Conservation (phyloP, 2,113 vertebrate species). For the Protobothrops flavoviridis region DNA sequence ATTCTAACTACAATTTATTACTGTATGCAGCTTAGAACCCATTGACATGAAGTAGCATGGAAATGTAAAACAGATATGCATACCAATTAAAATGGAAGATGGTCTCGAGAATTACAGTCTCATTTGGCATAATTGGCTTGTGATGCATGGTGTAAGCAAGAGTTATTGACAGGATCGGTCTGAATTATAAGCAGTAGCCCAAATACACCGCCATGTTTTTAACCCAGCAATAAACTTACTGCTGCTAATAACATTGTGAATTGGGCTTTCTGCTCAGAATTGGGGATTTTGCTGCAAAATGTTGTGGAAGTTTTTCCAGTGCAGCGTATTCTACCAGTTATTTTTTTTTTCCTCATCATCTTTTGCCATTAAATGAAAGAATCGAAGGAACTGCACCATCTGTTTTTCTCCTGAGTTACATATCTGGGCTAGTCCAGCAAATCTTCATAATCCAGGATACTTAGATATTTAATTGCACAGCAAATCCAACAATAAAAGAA, state of each 20-base stretch:
- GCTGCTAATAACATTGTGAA: conserved; percentile 28
- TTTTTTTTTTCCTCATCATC: conserved; percentile 21
- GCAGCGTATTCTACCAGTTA: not conserved
- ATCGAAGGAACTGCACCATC: not conserved
- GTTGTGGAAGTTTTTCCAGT: not conserved
- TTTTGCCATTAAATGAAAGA: conserved; percentile 31
- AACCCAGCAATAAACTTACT: conserved; percentile 5
- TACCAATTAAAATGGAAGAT: conserved; percentile 7
- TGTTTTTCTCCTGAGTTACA: conserved; percentile 14
- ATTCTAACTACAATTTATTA: not conserved
- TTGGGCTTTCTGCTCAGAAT: conserved; percentile 10
- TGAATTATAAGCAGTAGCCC: conserved; percentile 23
- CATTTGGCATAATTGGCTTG: not conserved
- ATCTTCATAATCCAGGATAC: conserved; percentile 12
- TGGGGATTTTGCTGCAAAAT: conserved; percentile 19
- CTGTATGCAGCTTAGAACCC: not conserved
- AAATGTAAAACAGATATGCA: not conserved
- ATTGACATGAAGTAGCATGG: not conserved
- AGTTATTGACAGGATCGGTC: not conserved
- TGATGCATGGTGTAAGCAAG: not conserved
- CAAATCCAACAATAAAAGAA: conserved; percentile 13
- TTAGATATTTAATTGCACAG: conserved; percentile 14
- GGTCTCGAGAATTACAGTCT: not conserved
- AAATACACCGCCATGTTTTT: not conserved
- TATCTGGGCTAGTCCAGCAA: conserved; percentile 28